phyloP scores from a whole-genome alignment of 2,888 invertebrate genomes.

The Ormyrus labotus region DNA sequence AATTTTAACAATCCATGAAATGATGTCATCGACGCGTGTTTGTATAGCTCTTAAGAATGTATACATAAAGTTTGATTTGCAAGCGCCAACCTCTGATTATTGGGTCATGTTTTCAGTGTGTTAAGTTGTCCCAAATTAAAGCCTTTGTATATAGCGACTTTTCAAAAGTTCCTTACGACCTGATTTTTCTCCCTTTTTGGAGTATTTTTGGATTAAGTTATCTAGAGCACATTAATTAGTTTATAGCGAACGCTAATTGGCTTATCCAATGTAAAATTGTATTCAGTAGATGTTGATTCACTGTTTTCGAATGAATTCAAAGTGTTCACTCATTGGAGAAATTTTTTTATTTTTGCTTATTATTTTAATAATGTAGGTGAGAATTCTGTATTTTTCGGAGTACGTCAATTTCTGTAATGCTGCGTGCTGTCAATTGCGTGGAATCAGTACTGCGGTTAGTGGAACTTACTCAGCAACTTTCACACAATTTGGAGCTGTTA shows the following conservation, averaged over 20 bases:
- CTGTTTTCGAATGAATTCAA: no score
- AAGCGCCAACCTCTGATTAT: neutral
- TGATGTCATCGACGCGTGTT: neutral
- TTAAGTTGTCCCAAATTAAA: neutral
- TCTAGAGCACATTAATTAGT: no score
- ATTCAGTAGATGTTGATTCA: no score
- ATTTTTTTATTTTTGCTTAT: no score
- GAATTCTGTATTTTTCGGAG: neutral
- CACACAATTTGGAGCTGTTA: neutral
- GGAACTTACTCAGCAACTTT: slow-evolving; percentile 26
- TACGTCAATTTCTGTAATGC: slow-evolving; percentile 14
- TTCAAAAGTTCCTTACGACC: no score
- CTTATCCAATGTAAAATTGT: no score
- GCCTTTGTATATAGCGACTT: neutral
- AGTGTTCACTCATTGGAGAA: no score
- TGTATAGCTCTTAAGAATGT: no score
- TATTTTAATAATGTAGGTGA: no score
- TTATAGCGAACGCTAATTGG: no score
- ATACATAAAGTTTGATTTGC: neutral
- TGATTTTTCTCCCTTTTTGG: no score
- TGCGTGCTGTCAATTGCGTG: neutral
- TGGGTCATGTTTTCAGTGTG: slow-evolving; percentile 1
- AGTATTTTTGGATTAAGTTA: no score
- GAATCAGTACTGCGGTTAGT: slow-evolving; percentile 6
- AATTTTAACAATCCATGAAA: slow-evolving; percentile 17